These are phyloP conservation scores for Recurvirostra avosetta DNA, from an alignment of 2,113 vertebrate species.

Conservation along the genomic window DNA sequence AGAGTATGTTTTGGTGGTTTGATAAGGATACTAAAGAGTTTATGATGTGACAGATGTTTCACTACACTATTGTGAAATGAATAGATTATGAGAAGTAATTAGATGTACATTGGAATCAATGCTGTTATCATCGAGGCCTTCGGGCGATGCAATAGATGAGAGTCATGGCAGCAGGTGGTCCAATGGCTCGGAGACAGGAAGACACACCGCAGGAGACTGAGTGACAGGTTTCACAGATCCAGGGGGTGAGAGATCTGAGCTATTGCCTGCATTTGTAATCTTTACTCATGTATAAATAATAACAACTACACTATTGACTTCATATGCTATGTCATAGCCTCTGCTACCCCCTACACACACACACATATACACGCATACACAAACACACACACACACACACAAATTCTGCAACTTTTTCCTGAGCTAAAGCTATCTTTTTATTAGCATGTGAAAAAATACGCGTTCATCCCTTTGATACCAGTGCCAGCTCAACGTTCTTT, in stretches of 20 bases:
- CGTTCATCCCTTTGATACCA: conserved; percentile 18
- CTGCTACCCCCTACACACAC: conserved; percentile 62
- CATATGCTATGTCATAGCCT: conserved; percentile 81
- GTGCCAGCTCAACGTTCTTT: conserved; percentile 49
- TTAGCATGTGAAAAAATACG: conserved; percentile 34
- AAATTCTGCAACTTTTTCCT: conserved; percentile 18
- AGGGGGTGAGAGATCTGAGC: conserved; percentile 87
- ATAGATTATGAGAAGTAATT: conserved; percentile 99
- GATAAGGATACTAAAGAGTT: conserved; percentile 88
- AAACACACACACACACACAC: conserved; percentile 5
- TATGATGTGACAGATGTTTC: conserved; percentile 97
- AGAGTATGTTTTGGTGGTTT: conserved; percentile 84
- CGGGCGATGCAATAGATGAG: conserved; percentile 89
- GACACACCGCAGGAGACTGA: conserved; percentile 86
- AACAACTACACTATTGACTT: conserved; percentile 84
- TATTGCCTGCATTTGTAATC: conserved; percentile 86
- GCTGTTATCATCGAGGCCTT: conserved; percentile 92
- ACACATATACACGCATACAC: background rate
- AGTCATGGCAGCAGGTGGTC: conserved; percentile 88
- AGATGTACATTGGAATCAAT: conserved; percentile 99
- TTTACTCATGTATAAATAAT: conserved; percentile 90
- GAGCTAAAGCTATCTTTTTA: background rate
- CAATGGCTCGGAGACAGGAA: conserved; percentile 87
- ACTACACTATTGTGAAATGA: conserved; percentile 97
- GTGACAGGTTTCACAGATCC: conserved; percentile 88